Conservation (phyloP, 2,113 vertebrate species). For the Apus apus region DNA sequence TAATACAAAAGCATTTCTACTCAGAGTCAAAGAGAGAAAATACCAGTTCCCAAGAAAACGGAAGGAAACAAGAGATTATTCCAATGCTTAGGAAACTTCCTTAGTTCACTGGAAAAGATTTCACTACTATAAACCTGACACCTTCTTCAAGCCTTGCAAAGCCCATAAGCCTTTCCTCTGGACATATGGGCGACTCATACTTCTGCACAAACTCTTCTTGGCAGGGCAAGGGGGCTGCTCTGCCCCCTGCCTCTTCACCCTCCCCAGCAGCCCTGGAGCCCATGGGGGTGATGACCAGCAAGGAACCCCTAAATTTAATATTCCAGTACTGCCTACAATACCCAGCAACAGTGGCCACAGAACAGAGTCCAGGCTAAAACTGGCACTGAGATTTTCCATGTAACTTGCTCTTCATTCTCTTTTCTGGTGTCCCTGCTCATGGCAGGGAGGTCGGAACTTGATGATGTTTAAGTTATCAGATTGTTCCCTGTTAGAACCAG, state of each 20-base stretch:
- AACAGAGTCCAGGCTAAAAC: not conserved
- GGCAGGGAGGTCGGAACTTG: too few species aligned
- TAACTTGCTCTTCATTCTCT: fast-evolving
- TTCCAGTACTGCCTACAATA: not conserved
- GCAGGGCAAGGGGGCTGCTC: not conserved
- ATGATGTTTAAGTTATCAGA: too few species aligned
- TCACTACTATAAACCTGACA: not conserved
- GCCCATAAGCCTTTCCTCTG: not conserved
- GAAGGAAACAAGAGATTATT: not conserved
- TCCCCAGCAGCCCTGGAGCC: not conserved
- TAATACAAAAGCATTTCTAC: not conserved
- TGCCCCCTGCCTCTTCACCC: not conserved
- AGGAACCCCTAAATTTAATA: not conserved
- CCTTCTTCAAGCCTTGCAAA: not conserved
- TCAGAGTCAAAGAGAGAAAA: not conserved
- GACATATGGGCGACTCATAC: not conserved
- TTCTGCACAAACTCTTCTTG: not conserved
- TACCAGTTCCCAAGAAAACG: not conserved
- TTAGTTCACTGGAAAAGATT: constrained; percentile 5
- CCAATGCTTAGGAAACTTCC: not conserved
- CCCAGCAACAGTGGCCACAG: not conserved
- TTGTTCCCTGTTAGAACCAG: not conserved
- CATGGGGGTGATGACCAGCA: fast-evolving
- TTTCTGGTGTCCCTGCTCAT: not conserved
- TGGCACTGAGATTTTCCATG: not conserved